These are phyloP conservation scores for Dynastes grantii DNA, from an alignment of 2,888 invertebrate species.

Conservation along the genomic window DNA sequence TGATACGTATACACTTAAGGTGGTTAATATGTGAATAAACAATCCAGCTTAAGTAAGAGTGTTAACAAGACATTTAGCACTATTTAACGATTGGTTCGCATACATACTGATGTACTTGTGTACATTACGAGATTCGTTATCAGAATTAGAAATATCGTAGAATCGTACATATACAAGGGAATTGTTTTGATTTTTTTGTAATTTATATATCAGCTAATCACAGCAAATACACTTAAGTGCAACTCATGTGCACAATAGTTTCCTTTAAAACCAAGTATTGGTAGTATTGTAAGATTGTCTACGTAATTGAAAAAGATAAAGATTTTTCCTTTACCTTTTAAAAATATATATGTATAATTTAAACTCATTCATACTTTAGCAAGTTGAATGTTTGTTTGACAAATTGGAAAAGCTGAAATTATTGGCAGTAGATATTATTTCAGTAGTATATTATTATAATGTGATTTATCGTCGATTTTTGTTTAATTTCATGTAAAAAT, in stretches of 20 bases:
- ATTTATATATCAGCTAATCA: conserved; percentile 14
- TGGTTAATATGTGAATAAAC: conserved; percentile 47
- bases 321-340: too few relatives aligned
- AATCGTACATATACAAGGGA: conserved; percentile 1
- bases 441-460: too few relatives aligned
- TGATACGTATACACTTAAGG: conserved; percentile 36
- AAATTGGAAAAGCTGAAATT: too few relatives aligned
- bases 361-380: too few relatives aligned
- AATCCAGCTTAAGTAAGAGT: conserved; percentile 44
- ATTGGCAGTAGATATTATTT: too few relatives aligned
- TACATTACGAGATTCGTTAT: conserved; percentile 33
- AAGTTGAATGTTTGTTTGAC: too few relatives aligned
- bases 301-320: too few relatives aligned
- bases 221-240: conserved; percentile 4
- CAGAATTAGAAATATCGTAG: conserved; percentile 19
- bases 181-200: conserved; percentile 17
- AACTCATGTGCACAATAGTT: conserved; percentile 1
- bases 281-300: too few relatives aligned
- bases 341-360: too few relatives aligned
- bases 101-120: conserved; percentile 24
- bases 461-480: too few relatives aligned
- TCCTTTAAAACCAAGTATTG: neutral
- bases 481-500: too few relatives aligned
- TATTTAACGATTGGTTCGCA: conserved; percentile 24
- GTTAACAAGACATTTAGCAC: conserved; percentile 51